Conservation (phyloP, 37 sponge, comb jelly and placozoan genomes). For the Aplysina aerophoba region DNA sequence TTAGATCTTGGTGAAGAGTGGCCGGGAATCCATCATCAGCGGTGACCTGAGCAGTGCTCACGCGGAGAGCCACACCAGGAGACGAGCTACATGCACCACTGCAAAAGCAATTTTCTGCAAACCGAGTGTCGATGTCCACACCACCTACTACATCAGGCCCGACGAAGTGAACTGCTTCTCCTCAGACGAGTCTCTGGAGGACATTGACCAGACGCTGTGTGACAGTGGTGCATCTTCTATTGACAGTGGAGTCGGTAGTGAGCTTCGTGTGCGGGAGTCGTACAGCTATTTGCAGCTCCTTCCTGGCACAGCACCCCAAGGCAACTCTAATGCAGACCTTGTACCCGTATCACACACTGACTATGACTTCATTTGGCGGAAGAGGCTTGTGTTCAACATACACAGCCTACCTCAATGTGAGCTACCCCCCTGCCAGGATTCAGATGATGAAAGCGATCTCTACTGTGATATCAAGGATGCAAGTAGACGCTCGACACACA, state of each 20-base stretch:
- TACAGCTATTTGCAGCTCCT: too few species aligned
- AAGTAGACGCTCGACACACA: background rate
- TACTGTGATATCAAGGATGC: slow-evolving; percentile 10
- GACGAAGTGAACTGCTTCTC: background rate
- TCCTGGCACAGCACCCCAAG: too few species aligned
- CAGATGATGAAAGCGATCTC: slow-evolving; percentile 5
- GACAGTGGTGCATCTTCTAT: slow-evolving; percentile 18
- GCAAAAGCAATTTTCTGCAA: slow-evolving; percentile 3
- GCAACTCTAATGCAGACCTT: too few species aligned
- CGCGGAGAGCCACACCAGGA: background rate
- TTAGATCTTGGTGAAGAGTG: background rate
- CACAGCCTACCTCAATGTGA: too few species aligned
- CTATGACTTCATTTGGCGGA: too few species aligned
- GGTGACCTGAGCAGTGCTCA: background rate
- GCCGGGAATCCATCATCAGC: background rate
- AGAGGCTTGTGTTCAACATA: too few species aligned
- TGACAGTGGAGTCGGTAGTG: slow-evolving; percentile 8
- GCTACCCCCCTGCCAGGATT: background rate
- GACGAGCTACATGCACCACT: background rate
- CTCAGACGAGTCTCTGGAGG: background rate
- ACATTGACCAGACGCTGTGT: background rate
- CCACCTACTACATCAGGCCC: slow-evolving; percentile 21
- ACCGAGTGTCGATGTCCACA: slow-evolving; percentile 1
- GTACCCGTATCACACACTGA: too few species aligned
- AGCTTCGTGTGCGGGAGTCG: background rate